Evolutionary conservation across 2,888 invertebrate species (phyloP), one percentile per base, ranked within the genome.

Genomic region (Dynastes hyllus): DNA sequence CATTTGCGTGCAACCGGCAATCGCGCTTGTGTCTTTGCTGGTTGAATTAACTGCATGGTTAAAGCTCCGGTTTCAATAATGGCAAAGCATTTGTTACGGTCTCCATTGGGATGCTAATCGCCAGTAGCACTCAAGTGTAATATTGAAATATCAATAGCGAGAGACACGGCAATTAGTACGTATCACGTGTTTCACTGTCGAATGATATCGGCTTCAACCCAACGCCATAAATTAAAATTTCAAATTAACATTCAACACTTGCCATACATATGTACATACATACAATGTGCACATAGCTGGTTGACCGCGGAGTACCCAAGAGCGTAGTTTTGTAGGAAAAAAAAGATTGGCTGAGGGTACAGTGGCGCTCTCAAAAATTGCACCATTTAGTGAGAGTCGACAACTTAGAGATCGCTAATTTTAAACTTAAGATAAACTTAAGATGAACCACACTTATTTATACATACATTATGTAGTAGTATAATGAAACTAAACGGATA

Each of bases 131-230:
- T 81, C 81, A 78, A 76, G 81, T 81, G 81, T 80, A 82, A 82
- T 82, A 78, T 81, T 80, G 80, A 82, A 82, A 78, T 80, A 81
- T 81, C 81, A 79, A 79, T 78, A 79, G 75, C 77, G 53, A 71
- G 79, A 79, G 81, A 81, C 79, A 69, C 63, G 73, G 81, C 81
- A 81, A 81, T 81, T 81, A 81, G 81, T 81, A 79, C 79, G 77
- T 81, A 79, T 79, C 75, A 80, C 81, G 81, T 45, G 73, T 75
- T 75, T 63, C 50, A 29, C 45, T 45, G 45, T 45, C 45, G 61
- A 45, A 61, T 65, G 78, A 78, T 78, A 73, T 71, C 73, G 65
- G 9, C 65, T 51, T 53, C 51, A 63, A 78, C 63, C 63, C 51
- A 71, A 6, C 67, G 63, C 53, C 73, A 65, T 73, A 78, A 78